Evolutionary conservation across 2,797 vertebrate genomes (phyloP), one percentile per base, ranked within the genome.

Genomic region (Sebastes nivosus): DNA sequence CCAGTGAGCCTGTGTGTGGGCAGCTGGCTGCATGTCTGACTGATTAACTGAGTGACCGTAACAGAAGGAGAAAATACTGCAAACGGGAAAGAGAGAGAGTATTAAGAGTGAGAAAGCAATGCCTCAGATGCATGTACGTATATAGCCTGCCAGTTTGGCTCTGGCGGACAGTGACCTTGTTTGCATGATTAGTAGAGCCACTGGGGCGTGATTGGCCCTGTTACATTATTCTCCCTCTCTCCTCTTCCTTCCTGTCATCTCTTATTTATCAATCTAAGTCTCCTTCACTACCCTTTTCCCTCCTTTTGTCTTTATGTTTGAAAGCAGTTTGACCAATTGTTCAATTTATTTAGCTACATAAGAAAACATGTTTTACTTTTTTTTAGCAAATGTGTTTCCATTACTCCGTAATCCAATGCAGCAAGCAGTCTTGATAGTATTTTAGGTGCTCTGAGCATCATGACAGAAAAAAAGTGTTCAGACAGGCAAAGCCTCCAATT

Each of bases 121-220:
- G 77, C 87, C 73, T 89, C 84, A 75, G 80, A 91, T 84, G 70
- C 77, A 86, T 68, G 87, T 75, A 27, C 13, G 65, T 58, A 76
- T 80, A 83, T 54, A 80, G 86, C 82, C 87, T 91, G 92, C 88
- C 89, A 92, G 90, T 90, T 93, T 91, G 93, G 92, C 89, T 88
- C 84, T 85, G 79, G 82, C 54, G 86, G 93, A 92, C 90, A 93
- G 86, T 94, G 94, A 94, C 94, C 94, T 95, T 94, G 94, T 94
- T 93, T 93, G 91, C 88, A 92, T 94, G 94, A 95, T 95, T 94
- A 94, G 93, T 92, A 87, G 87, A 94, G 91, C 84, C 91, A 90
- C 91, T 92, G 94, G 93, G 90, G 91, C 88, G 79, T 92, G 92
- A 93, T 90, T 91, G 91, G 89, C 88, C 85, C 80, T 34, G 87